phyloP scores from a whole-genome alignment of 1,140 invertebrate genomes.

The Brachionus sp. region DNA sequence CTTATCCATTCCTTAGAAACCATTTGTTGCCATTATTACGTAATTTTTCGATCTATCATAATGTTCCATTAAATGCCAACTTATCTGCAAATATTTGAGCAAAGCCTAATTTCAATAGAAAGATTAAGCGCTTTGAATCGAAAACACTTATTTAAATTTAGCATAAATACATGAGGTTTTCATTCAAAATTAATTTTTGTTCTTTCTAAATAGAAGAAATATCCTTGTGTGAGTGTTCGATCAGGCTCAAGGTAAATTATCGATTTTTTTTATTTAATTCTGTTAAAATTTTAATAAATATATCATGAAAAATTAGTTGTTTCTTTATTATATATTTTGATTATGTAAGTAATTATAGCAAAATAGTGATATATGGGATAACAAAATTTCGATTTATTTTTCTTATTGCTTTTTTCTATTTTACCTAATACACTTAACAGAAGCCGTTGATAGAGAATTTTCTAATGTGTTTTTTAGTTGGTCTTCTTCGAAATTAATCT shows the following conservation, averaged over 20 bases:
- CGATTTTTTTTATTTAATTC: background rate
- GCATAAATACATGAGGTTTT: background rate
- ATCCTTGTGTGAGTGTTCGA: background rate
- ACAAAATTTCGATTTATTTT: background rate
- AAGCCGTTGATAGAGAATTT: background rate
- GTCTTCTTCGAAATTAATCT: background rate
- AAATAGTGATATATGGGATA: background rate
- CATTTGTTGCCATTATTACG: background rate
- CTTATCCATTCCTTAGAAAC: background rate
- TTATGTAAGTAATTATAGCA: background rate
- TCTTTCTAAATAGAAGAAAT: background rate
- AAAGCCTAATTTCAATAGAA: background rate
- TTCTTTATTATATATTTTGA: background rate
- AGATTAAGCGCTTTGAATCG: background rate
- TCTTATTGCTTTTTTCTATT: background rate
- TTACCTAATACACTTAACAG: background rate
- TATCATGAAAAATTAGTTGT: background rate
- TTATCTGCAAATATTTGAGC: conserved; percentile 3
- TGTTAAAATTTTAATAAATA: background rate
- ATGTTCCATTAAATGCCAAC: conserved; percentile 6
- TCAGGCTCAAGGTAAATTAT: background rate
- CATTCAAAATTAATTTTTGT: background rate
- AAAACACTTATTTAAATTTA: background rate
- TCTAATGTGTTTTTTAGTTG: background rate
- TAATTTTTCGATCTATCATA: background rate